phyloP scores from a whole-genome alignment of 2,888 invertebrate genomes.

The Andricus curvator region DNA sequence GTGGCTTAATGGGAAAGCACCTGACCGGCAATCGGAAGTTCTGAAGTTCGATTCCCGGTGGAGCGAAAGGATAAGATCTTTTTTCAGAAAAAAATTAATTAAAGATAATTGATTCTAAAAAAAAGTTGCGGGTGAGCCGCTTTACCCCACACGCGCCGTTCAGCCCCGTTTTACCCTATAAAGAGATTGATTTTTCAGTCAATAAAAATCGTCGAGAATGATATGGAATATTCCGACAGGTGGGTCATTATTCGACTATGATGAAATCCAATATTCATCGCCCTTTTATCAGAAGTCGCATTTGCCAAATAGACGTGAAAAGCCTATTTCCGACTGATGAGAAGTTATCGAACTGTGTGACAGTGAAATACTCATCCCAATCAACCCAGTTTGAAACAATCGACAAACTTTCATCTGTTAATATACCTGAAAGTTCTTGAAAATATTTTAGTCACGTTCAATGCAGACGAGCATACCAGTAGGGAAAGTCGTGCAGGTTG shows the following conservation, averaged over 20 bases:
- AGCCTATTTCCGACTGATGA: not conserved
- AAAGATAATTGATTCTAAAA: too few relatives aligned
- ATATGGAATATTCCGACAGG: conserved; percentile 15
- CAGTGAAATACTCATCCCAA: not conserved
- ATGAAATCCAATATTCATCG: conserved; percentile 34
- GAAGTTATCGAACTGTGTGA: not conserved
- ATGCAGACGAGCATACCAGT: not conserved
- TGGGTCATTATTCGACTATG: conserved; percentile 13
- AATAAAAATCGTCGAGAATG: not conserved
- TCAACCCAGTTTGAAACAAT: not conserved
- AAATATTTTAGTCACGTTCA: not conserved
- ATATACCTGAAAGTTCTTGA: not conserved
- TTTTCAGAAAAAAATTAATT: too few relatives aligned
- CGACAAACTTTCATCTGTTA: not conserved
- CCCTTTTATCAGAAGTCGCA: not conserved
- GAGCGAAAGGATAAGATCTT: too few relatives aligned
- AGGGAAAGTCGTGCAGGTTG: too few relatives aligned
- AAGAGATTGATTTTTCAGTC: not conserved
- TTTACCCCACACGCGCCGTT: too few relatives aligned
- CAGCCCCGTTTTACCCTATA: too few relatives aligned
- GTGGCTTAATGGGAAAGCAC: too few relatives aligned
- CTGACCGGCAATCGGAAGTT: too few relatives aligned
- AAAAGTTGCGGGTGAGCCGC: too few relatives aligned
- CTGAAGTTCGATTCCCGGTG: too few relatives aligned
- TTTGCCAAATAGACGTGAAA: conserved; percentile 19